Conservation (phyloP, 2,888 invertebrate species). For the Hyles lineata region DNA sequence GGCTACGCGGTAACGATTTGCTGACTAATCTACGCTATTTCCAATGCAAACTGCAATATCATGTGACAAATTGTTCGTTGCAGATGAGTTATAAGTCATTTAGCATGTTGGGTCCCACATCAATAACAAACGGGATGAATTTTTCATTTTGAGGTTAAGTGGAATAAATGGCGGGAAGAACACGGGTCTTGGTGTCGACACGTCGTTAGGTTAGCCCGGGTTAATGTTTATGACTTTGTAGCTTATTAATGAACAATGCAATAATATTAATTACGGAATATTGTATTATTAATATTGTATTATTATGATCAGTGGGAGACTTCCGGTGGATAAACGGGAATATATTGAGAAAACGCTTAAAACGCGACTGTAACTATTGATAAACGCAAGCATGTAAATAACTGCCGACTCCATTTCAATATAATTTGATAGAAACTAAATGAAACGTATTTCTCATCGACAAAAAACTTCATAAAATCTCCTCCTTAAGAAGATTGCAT, state of each 20-base stretch:
- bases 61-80: conserved; percentile 14
- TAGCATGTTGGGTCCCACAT: conserved; percentile 16
- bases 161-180: conserved; percentile 10
- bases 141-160: conserved; percentile 24
- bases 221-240: conserved; percentile 5
- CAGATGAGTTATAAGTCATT: conserved; percentile 23
- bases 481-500: no score
- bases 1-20: conserved; percentile 29
- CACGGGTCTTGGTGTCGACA: background rate
- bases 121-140: conserved; percentile 17
- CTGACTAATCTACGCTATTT: conserved; percentile 22
- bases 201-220: background rate
- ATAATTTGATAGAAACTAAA: no score
- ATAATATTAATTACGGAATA: no score
- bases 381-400: no score
- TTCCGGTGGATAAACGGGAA: no score
- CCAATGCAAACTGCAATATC: conserved; percentile 25
- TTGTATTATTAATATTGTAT: no score
- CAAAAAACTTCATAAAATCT: no score
- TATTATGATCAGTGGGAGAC: no score
- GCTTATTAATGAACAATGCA: background rate
- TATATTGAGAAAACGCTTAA: no score
- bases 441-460: no score
- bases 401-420: no score
- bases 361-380: no score